These are phyloP conservation scores for Cynopterus sphinx DNA, from an alignment of 2,797 vertebrate genomes.

Conservation along the genomic window DNA sequence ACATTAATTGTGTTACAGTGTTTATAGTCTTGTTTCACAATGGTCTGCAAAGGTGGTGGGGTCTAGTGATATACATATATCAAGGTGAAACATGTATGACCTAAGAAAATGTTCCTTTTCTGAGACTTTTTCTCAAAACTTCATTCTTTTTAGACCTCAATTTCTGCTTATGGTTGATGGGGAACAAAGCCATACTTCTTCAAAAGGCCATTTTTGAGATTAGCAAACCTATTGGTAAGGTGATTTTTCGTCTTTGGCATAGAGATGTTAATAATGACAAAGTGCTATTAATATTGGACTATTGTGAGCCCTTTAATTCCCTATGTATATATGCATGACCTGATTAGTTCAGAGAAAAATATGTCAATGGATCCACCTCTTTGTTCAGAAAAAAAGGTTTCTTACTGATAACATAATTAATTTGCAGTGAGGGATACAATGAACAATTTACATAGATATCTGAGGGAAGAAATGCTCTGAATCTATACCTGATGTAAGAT, in stretches of 20 bases:
- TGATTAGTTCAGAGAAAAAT: slow-evolving; percentile 33
- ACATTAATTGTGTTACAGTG: not conserved
- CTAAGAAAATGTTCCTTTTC: not conserved
- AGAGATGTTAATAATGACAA: slow-evolving; percentile 31
- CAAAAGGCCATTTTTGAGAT: not conserved
- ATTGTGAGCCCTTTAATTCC: slow-evolving; percentile 9
- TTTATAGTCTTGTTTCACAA: not conserved
- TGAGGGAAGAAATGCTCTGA: slow-evolving; percentile 48
- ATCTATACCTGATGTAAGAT: not conserved
- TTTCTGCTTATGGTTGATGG: not conserved
- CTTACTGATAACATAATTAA: slow-evolving; percentile 38
- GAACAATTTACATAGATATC: slow-evolving; percentile 55
- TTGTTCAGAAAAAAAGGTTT: slow-evolving; percentile 47
- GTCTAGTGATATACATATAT: not conserved
- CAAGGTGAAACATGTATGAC: not conserved
- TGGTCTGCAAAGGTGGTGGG: not conserved
- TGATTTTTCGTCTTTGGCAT: not conserved
- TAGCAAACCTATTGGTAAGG: slow-evolving; percentile 6
- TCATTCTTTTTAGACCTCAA: not conserved
- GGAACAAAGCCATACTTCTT: not conserved
- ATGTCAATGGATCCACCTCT: not conserved
- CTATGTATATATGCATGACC: not conserved
- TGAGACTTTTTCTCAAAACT: not conserved
- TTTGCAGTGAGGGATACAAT: not conserved
- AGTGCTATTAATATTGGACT: not conserved